Conservation (phyloP, 1,140 invertebrate genomes). For the Drosophila burlai region DNA sequence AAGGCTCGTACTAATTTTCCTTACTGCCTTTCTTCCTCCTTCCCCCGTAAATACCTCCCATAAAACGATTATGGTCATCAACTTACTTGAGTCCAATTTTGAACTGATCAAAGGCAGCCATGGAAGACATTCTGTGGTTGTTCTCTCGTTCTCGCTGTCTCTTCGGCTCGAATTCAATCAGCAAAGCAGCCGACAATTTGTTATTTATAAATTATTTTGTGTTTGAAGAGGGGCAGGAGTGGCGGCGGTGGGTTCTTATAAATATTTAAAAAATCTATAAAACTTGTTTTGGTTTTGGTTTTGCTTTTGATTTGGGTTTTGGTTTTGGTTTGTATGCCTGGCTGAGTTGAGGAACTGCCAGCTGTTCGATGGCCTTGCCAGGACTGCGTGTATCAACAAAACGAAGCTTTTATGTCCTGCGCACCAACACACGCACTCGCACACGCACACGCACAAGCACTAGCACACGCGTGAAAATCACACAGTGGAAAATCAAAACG, state of each 20-base stretch:
- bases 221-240: not conserved
- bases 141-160: constrained; percentile 14
- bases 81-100: constrained; percentile 84
- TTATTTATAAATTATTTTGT: constrained; percentile 8
- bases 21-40: no score
- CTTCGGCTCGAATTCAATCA: constrained; percentile 20
- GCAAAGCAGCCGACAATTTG: constrained; percentile 19
- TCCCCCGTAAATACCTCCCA: not conserved
- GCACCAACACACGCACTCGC: constrained; percentile 46
- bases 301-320: not conserved
- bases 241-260: constrained; percentile 8
- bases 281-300: constrained; percentile 22
- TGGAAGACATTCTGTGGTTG: constrained; percentile 73
- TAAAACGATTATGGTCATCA: constrained; percentile 4
- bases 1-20: not conserved
- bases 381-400: constrained; percentile 52
- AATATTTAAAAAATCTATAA: constrained; percentile 41
- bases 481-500: constrained; percentile 14
- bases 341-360: constrained; percentile 45
- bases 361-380: constrained; percentile 67
- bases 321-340: constrained; percentile 10
- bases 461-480: constrained; percentile 52
- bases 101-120: constrained; percentile 81
- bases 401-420: constrained; percentile 65
- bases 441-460: not conserved